A percentile compares a stretch with the other conserved stretches of the same genome.
Conservation (phyloP, 2,113 vertebrate genomes). For the Sander vitreus region DNA sequence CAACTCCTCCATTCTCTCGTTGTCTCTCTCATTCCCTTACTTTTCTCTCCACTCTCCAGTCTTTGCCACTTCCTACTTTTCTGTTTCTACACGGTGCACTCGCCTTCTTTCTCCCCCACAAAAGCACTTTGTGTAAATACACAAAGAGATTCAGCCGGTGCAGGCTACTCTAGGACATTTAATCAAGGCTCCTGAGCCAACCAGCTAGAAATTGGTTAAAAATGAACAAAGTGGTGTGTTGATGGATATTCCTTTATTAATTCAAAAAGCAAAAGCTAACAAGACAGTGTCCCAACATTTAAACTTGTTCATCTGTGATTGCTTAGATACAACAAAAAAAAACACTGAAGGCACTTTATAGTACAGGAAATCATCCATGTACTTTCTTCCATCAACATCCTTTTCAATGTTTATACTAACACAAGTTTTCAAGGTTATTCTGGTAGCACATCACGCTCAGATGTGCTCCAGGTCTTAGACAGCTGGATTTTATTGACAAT, state of each 20-base stretch:
- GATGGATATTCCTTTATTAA: no score
- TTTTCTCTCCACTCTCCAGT: slow-evolving; percentile 11
- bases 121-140: slow-evolving; percentile 44
- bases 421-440: neutral
- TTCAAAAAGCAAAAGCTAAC: neutral
- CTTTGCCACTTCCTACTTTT: slow-evolving; percentile 6
- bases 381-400: neutral
- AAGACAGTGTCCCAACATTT: neutral
- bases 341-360: neutral
- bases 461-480: neutral
- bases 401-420: neutral
- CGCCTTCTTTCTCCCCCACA: slow-evolving; percentile 19
- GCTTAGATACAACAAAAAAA: neutral
- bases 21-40: neutral
- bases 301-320: neutral
- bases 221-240: neutral
- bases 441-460: neutral
- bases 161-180: slow-evolving; percentile 34
- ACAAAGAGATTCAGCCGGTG: slow-evolving; percentile 22
- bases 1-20: neutral
- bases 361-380: neutral
- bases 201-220: neutral
- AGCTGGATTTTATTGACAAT: slow-evolving; percentile 2
- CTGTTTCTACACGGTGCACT: slow-evolving; percentile 17
- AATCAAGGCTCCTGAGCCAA: slow-evolving; percentile 34